Evolutionary conservation across 2,113 vertebrate genomes (phyloP).

Genomic region (Lophotis ruficrista): DNA sequence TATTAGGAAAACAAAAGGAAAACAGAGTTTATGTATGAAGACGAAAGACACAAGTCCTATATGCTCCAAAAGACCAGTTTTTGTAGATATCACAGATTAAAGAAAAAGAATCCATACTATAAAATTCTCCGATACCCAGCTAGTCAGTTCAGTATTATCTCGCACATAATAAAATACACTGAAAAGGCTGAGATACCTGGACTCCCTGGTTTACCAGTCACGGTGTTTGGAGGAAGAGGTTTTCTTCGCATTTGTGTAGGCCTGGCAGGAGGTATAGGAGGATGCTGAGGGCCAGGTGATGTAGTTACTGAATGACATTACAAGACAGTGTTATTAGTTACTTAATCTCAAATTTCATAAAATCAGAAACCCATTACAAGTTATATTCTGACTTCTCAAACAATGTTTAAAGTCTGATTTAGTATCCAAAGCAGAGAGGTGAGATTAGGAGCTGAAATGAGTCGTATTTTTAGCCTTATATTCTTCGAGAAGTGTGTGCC

Average conservation of each 20-base stretch:
- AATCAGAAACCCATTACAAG: not conserved
- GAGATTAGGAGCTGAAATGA: not conserved
- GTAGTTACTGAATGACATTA: slow-evolving; percentile 51
- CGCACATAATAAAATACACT: not conserved
- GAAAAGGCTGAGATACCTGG: slow-evolving; percentile 66
- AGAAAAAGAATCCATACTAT: not conserved
- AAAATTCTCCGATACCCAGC: not conserved
- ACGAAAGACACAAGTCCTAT: not conserved
- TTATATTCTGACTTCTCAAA: not conserved
- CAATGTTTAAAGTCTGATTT: not conserved
- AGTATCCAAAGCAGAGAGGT: not conserved
- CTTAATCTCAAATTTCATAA: not conserved
- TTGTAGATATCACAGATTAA: not conserved
- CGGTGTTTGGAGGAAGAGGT: slow-evolving; percentile 72
- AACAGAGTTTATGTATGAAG: not conserved
- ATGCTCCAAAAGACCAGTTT: not conserved
- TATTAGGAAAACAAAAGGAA: not conserved
- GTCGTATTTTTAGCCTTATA: not conserved
- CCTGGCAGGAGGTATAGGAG: slow-evolving; percentile 51
- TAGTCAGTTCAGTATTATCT: not conserved
- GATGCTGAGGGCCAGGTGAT: slow-evolving; percentile 41
- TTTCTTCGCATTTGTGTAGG: slow-evolving; percentile 72
- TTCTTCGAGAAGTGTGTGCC: not conserved
- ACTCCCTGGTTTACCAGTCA: slow-evolving; percentile 79
- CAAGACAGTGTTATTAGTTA: slow-evolving; percentile 7